phyloP scores from a whole-genome alignment of 2,888 invertebrate species.

The Mimachlamys varia region DNA sequence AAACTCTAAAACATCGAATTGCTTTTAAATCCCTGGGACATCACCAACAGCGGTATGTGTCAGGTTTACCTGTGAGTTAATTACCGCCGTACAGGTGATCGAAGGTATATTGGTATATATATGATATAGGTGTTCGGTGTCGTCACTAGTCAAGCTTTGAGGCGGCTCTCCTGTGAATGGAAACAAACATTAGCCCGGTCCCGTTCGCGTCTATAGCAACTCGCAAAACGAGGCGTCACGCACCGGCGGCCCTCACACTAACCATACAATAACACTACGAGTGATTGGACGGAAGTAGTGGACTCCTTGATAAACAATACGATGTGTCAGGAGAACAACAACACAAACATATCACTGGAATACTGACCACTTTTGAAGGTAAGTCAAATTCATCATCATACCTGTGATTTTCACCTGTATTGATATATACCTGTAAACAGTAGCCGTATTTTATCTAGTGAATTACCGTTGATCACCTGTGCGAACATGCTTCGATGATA shows the following conservation, averaged over 20 bases:
- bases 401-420: neutral
- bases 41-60: neutral
- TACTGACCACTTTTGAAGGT: neutral
- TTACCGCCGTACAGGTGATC: slow-evolving; percentile 16
- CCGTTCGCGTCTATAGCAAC: slow-evolving; percentile 24
- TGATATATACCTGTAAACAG: neutral
- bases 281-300: neutral
- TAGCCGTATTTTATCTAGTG: neutral
- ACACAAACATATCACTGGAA: neutral
- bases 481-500: neutral
- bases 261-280: slow-evolving; percentile 3
- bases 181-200: slow-evolving; percentile 19
- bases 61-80: neutral
- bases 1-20: neutral
- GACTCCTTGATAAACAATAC: neutral
- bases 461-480: slow-evolving; percentile 14
- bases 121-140: slow-evolving; percentile 26
- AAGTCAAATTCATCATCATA: neutral
- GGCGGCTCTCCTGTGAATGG: slow-evolving; percentile 21
- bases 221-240: slow-evolving; percentile 31
- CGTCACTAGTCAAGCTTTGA: slow-evolving; percentile 24
- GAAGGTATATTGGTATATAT: slow-evolving; percentile 10
- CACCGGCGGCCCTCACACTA: neutral
- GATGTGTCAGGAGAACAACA: neutral
- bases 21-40: neutral